phyloP scores from a whole-genome alignment of 2,113 vertebrate genomes.

The Nipponia nippon region DNA sequence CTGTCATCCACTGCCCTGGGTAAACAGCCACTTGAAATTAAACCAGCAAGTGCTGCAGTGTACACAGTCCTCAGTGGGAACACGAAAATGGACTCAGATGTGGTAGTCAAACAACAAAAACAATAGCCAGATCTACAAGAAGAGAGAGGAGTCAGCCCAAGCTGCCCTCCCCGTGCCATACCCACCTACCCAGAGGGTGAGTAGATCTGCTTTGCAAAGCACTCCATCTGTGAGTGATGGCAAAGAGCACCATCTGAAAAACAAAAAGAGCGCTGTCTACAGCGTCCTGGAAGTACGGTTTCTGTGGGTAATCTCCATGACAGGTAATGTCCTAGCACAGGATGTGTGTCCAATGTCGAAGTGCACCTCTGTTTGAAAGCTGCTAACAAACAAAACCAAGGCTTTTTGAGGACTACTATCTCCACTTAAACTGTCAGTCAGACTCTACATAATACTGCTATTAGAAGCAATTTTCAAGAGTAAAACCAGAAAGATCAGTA shows the following conservation, averaged over 20 bases:
- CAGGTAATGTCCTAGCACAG: background rate
- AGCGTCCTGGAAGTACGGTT: background rate
- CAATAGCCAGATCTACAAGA: background rate
- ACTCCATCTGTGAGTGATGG: constrained; percentile 44
- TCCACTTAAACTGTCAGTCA: background rate
- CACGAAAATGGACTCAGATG: background rate
- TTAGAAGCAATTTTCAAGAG: background rate
- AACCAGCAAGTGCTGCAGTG: background rate
- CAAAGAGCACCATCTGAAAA: constrained; percentile 49
- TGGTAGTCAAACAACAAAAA: background rate
- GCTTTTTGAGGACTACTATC: background rate
- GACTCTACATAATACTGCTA: background rate
- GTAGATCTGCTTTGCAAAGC: constrained; percentile 51
- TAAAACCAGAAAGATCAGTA: background rate
- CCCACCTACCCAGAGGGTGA: constrained; percentile 44
- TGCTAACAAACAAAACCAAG: background rate
- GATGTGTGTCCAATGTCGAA: background rate
- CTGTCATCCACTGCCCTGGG: background rate
- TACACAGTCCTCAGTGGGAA: background rate
- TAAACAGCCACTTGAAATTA: background rate
- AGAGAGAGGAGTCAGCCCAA: constrained; percentile 16
- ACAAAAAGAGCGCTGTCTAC: constrained; percentile 30
- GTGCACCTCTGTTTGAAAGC: background rate
- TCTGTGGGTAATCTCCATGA: background rate
- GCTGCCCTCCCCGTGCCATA: background rate